These are phyloP conservation scores for Diloba caeruleocephala DNA, from an alignment of 2,888 invertebrate species.

Conservation along the genomic window DNA sequence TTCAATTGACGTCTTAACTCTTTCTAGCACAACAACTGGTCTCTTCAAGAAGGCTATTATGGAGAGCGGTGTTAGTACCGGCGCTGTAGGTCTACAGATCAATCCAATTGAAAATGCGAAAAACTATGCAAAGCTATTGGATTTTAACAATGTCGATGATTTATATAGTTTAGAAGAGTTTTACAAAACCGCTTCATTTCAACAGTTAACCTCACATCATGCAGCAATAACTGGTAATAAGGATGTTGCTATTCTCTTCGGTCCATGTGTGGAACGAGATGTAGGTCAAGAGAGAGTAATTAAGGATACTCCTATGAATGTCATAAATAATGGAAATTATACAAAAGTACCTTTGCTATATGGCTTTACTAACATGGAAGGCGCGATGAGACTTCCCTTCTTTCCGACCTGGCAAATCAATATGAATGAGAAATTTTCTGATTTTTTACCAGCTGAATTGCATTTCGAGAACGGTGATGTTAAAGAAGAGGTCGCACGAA, in stretches of 20 bases:
- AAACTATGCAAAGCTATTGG: conserved; percentile 59
- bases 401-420: conserved; percentile 52
- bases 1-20: conserved; percentile 66
- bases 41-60: conserved; percentile 70
- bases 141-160: conserved; percentile 61
- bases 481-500: conserved; percentile 52
- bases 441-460: conserved; percentile 64
- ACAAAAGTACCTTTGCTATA: conserved; percentile 49
- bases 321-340: conserved; percentile 44
- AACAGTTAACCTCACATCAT: conserved; percentile 47
- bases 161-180: conserved; percentile 65
- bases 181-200: conserved; percentile 62
- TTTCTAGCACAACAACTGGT: conserved; percentile 66
- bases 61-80: conserved; percentile 65
- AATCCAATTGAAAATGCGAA: conserved; percentile 68
- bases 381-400: conserved; percentile 41
- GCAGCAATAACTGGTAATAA: conserved; percentile 8
- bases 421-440: conserved; percentile 63
- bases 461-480: conserved; percentile 55
- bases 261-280: conserved; percentile 61
- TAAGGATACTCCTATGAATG: conserved; percentile 40
- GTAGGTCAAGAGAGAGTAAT: conserved; percentile 46
- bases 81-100: conserved; percentile 61
- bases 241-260: conserved; percentile 43
- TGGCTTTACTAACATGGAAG: conserved; percentile 66